Conservation (phyloP, 2,113 vertebrate genomes). For the Centrocercus urophasianus region DNA sequence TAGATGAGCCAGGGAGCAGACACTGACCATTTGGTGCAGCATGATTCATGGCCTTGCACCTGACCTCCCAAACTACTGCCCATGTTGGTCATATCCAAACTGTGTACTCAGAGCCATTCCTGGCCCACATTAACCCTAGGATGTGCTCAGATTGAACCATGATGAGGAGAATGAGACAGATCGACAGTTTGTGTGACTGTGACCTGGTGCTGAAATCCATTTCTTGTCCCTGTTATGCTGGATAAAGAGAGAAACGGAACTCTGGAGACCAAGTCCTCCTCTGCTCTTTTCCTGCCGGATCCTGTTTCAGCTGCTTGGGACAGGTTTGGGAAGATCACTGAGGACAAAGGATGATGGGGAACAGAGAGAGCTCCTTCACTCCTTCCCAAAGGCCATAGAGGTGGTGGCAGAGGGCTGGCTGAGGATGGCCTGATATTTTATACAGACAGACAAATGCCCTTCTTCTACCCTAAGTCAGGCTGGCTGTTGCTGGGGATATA, state of each 20-base stretch:
- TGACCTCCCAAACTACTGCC: not conserved
- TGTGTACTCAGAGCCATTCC: not conserved
- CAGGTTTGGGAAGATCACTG: not conserved
- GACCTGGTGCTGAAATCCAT: not conserved
- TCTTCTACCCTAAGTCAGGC: not conserved
- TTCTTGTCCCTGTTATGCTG: not conserved
- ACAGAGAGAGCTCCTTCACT: not conserved
- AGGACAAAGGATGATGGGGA: not conserved
- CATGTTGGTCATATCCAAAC: rapidly evolving
- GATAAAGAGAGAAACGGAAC: not conserved
- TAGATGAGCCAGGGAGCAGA: not conserved
- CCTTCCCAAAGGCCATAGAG: too few species aligned
- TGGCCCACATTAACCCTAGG: rapidly evolving
- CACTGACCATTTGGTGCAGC: not conserved
- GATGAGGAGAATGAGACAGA: rapidly evolving
- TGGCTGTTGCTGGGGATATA: rapidly evolving
- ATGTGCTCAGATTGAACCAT: not conserved
- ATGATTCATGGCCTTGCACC: rapidly evolving
- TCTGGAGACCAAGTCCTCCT: not conserved
- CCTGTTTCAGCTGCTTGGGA: not conserved
- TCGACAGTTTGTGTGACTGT: not conserved
- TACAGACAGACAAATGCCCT: not conserved
- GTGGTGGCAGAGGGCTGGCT: not conserved
- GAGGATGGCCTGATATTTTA: not conserved
- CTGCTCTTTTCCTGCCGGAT: not conserved